Evolutionary conservation across 2,797 vertebrate species (phyloP).

Genomic region (Margarornis squamiger): DNA sequence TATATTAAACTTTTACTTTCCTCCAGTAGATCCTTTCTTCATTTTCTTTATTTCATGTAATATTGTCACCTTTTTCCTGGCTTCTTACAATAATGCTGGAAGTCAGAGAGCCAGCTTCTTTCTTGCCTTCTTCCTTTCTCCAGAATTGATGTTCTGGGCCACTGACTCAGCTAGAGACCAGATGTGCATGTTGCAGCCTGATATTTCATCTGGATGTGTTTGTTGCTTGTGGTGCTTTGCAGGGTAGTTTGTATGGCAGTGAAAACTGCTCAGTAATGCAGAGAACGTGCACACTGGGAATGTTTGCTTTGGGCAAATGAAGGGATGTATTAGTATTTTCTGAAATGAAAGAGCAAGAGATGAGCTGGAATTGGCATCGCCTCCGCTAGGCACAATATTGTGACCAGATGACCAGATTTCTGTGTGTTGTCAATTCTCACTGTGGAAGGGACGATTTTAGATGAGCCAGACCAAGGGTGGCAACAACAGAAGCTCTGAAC

Average conservation of each 20-base stretch:
- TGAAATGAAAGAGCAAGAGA: conserved; percentile 53
- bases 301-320: conserved; percentile 47
- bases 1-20: neutral
- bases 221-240: neutral
- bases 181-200: accelerated
- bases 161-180: neutral
- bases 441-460: conserved; percentile 18
- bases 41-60: neutral
- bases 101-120: neutral
- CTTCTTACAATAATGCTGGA: neutral
- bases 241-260: neutral
- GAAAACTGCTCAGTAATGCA: conserved; percentile 9
- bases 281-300: neutral
- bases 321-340: conserved; percentile 37
- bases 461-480: neutral
- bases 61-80: neutral
- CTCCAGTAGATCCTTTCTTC: neutral
- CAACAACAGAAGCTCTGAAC: conserved; percentile 35
- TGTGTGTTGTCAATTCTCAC: conserved; percentile 43
- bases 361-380: conserved; percentile 29
- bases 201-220: neutral
- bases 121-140: neutral
- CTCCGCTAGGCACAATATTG: conserved; percentile 30
- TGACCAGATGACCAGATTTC: conserved; percentile 67
- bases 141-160: neutral